A percentile compares a stretch with the other conserved stretches of the same genome.
These are phyloP conservation scores for Rhinichthys klamathensis DNA, from an alignment of 2,113 vertebrate species.

Conservation along the genomic window DNA sequence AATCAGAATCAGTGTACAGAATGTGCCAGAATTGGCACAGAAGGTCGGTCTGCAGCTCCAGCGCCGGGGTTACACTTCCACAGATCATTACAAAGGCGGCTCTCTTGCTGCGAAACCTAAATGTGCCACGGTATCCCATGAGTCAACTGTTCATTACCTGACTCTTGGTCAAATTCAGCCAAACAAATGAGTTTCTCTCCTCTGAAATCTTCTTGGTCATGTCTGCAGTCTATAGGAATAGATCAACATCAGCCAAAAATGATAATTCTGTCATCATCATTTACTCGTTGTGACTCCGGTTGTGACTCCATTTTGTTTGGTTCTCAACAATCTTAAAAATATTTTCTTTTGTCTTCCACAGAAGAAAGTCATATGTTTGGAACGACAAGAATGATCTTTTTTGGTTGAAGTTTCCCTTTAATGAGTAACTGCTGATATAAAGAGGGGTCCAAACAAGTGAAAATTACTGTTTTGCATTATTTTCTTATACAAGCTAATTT, in stretches of 20 bases:
- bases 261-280: neutral
- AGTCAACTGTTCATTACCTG: neutral
- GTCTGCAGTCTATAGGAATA: neutral
- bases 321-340: neutral
- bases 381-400: neutral
- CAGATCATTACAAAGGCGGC: neutral
- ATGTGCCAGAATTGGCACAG: no score
- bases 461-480: neutral
- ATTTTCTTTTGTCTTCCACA: neutral
- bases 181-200: neutral
- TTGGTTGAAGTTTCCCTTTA: neutral
- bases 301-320: no score
- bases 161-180: neutral
- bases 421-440: neutral
- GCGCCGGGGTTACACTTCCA: neutral
- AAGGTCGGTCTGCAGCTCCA: neutral
- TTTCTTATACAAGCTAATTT: neutral
- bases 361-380: neutral
- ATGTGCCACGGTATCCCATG: neutral
- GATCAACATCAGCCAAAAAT: neutral
- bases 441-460: neutral
- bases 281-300: no score
- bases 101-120: neutral
- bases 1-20: no score
- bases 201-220: neutral